Percentiles rank a stretch among this genome's conserved stretches.
Evolutionary conservation across 2,888 invertebrate genomes (phyloP).

Genomic region (Ophioninae sp.): DNA sequence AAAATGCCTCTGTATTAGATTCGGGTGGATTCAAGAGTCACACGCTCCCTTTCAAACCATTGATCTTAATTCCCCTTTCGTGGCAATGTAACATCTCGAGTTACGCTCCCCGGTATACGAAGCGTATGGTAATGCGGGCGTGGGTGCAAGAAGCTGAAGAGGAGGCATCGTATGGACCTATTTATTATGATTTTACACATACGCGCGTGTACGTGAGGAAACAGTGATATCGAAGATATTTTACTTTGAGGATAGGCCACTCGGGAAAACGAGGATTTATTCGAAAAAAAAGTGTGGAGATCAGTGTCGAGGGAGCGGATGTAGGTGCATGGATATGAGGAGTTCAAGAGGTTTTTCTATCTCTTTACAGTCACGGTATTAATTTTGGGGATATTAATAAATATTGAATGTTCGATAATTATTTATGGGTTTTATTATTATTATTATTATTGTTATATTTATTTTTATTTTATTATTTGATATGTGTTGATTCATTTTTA

Average conservation of each 20-base stretch:
- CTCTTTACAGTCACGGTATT: background rate
- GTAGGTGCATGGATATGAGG: background rate
- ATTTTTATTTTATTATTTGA: no score
- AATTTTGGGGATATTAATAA: no score
- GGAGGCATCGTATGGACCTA: constrained; percentile 11
- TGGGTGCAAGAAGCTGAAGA: constrained; percentile 51
- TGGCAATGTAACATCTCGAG: constrained; percentile 64
- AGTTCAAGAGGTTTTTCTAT: background rate
- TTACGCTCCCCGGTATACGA: constrained; percentile 58
- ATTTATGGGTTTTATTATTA: no score
- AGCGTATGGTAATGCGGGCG: constrained; percentile 56
- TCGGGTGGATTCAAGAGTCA: constrained; percentile 64
- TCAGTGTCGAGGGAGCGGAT: background rate
- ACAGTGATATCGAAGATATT: background rate
- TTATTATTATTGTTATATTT: no score
- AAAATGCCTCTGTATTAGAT: constrained; percentile 63
- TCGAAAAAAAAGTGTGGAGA: background rate
- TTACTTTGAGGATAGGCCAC: background rate
- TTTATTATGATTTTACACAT: constrained; percentile 15
- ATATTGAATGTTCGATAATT: no score
- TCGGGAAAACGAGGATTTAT: background rate
- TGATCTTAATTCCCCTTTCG: constrained; percentile 67
- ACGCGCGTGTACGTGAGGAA: background rate
- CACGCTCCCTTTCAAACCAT: constrained; percentile 66
- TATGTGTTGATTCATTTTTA: no score